Evolutionary conservation across 2,888 invertebrate species (phyloP).

Genomic region (Chaitophorus viminalis): DNA sequence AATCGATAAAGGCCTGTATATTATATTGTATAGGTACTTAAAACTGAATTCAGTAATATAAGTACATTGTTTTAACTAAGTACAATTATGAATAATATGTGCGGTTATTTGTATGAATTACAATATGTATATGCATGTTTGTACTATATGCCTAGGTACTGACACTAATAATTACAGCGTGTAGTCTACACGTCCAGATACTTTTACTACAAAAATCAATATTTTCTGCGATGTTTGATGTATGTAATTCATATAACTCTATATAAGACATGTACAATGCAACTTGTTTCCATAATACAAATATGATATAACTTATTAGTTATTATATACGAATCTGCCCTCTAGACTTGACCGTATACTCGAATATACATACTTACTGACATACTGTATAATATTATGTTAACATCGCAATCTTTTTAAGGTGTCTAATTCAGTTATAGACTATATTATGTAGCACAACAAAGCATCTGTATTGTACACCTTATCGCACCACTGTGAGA

Average conservation of each 20-base stretch:
- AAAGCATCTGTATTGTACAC: constrained; percentile 15
- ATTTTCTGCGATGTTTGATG: neutral
- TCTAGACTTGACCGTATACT: neutral
- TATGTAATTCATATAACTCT: constrained; percentile 1
- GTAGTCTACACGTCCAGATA: neutral
- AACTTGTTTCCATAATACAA: neutral
- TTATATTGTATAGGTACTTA: too few relatives aligned
- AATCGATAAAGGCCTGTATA: neutral
- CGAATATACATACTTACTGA: too few relatives aligned
- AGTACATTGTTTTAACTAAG: neutral
- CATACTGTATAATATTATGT: neutral
- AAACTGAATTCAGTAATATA: neutral
- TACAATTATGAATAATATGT: neutral
- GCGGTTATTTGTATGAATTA: neutral
- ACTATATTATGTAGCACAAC: constrained; percentile 17
- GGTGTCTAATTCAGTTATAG: constrained; percentile 28
- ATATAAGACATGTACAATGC: neutral
- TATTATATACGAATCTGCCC: neutral
- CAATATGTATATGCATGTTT: neutral
- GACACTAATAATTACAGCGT: too few relatives aligned
- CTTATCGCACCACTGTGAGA: neutral
- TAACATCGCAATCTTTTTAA: constrained; percentile 5
- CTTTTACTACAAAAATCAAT: neutral
- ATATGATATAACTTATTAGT: neutral
- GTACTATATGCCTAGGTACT: too few relatives aligned